Percentiles rank a stretch among this genome's conserved stretches.
Conservation (phyloP, 2,888 invertebrate species). For the Brassicogethes aeneus region DNA sequence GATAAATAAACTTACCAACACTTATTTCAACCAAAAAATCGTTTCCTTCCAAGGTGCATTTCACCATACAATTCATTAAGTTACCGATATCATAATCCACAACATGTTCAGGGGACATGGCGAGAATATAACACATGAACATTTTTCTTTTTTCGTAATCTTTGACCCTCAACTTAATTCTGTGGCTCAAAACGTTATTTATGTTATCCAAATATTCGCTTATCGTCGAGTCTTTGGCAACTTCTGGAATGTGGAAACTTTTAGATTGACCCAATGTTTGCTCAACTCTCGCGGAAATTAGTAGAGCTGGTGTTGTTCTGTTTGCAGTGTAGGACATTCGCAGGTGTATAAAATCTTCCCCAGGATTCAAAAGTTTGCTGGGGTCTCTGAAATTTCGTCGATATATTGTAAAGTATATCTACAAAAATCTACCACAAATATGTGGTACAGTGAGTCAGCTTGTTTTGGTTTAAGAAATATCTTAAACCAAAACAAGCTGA, state of each 20-base stretch:
- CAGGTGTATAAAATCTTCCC: constrained; percentile 27
- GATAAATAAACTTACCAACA: too few species aligned
- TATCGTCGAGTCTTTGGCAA: constrained; percentile 36
- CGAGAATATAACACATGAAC: constrained; percentile 40
- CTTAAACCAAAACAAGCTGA: too few species aligned
- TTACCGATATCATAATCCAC: constrained; percentile 42
- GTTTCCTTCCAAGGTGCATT: too few species aligned
- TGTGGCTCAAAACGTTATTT: constrained; percentile 45
- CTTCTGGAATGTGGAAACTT: constrained; percentile 40
- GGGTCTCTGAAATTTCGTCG: constrained; percentile 2
- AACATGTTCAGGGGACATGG: constrained; percentile 37
- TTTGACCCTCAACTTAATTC: constrained; percentile 35
- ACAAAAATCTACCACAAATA: too few species aligned
- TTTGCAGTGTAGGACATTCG: constrained; percentile 34
- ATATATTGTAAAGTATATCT: too few species aligned
- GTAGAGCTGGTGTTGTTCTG: constrained; percentile 38
- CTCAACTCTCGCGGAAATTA: constrained; percentile 45
- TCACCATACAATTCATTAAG: neutral
- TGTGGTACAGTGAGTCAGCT: too few species aligned
- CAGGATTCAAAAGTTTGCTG: constrained; percentile 21
- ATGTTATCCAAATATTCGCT: constrained; percentile 52
- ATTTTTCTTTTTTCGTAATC: constrained; percentile 40
- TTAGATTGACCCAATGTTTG: constrained; percentile 39
- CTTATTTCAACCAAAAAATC: too few species aligned
- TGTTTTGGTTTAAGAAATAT: too few species aligned